These are phyloP conservation scores for Castor canadensis DNA, from an alignment of 2,113 vertebrate species.

Conservation along the genomic window DNA sequence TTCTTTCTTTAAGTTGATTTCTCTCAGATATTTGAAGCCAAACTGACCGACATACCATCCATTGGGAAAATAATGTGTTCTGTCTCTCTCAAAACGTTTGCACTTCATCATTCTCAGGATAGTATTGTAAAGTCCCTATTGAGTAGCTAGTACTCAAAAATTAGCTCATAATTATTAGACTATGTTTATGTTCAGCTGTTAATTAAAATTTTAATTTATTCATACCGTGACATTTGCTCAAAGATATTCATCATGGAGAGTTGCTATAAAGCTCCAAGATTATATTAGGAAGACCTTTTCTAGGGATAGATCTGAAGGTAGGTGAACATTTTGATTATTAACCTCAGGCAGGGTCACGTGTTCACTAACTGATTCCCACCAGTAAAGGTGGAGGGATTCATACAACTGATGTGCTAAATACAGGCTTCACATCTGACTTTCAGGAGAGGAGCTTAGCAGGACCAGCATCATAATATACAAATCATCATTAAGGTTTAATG, in stretches of 20 bases:
- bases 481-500: neutral
- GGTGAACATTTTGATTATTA: neutral
- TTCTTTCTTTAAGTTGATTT: too few species aligned
- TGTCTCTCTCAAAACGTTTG: neutral
- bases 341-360: neutral
- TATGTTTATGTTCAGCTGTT: neutral
- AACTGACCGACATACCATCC: too few species aligned
- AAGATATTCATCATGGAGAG: neutral
- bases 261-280: neutral
- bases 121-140: neutral
- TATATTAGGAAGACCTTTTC: neutral
- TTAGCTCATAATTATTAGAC: neutral
- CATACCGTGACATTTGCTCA: neutral
- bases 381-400: rapidly evolving
- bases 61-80: neutral
- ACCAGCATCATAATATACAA: neutral
- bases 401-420: too few species aligned
- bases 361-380: neutral
- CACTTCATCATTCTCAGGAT: neutral
- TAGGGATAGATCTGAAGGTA: neutral
- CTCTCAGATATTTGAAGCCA: too few species aligned
- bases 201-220: neutral
- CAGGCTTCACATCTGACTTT: neutral
- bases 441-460: neutral
- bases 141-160: neutral